Evolutionary conservation across 2,888 invertebrate species (phyloP).

Genomic region (Galeruca laticollis): DNA sequence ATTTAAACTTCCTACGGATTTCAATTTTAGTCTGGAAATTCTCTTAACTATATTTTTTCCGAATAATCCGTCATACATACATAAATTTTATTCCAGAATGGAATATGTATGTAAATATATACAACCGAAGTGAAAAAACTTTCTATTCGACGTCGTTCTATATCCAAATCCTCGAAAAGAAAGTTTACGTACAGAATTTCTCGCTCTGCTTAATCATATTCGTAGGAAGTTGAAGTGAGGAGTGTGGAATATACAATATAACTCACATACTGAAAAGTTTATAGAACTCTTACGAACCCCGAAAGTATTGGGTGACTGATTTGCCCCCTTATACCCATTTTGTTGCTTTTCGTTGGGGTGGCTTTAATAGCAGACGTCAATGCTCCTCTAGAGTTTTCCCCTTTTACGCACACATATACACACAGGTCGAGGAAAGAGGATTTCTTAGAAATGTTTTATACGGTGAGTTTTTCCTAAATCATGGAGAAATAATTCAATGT

Average conservation of each 20-base stretch:
- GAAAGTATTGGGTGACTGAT: conserved; percentile 34
- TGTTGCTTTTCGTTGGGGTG: conserved; percentile 33
- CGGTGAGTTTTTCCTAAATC: background rate
- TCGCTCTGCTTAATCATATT: conserved; percentile 34
- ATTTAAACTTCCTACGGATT: background rate
- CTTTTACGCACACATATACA: conserved; percentile 24
- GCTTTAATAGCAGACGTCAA: conserved; percentile 31
- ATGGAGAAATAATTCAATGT: no score
- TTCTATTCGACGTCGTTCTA: conserved; percentile 18
- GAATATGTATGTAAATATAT: conserved; percentile 38
- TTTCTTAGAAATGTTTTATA: conserved; percentile 9
- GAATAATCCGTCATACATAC: conserved; percentile 6
- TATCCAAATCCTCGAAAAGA: conserved; percentile 31
- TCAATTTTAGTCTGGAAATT: background rate
- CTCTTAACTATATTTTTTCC: conserved; percentile 11
- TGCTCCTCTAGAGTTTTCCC: conserved; percentile 33
- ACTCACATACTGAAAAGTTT: conserved; percentile 40
- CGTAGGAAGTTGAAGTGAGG: conserved; percentile 32
- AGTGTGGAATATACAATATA: conserved; percentile 36
- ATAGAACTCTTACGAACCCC: conserved; percentile 37
- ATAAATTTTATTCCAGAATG: conserved; percentile 20
- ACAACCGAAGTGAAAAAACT: conserved; percentile 35
- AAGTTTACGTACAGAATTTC: conserved; percentile 35
- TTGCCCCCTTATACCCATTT: conserved; percentile 29
- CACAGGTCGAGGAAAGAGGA: conserved; percentile 21